Base-by-base conservation (phyloP, 2,797 vertebrate species). In the Carcharodon carcharias region DNA sequence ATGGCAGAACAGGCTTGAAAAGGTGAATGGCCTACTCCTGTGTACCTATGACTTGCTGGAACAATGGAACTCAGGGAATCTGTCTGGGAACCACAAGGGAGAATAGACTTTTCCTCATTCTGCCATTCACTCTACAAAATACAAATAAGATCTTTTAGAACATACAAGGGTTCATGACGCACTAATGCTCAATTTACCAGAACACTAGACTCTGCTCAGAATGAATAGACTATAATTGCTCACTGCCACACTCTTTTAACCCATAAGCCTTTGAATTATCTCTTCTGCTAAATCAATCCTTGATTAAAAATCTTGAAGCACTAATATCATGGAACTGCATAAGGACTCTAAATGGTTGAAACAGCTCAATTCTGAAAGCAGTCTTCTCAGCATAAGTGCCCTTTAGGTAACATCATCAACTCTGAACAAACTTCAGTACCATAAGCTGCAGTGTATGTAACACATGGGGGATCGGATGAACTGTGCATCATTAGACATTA, bases 181-280 rank as follows among this genome's bases (percentile, higher is more conserved):
- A 40, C 77, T 40, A 82, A 82, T n/a, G 45, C n/a, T 82, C 77
- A 40, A 40, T 82, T 82, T 82, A 35, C 14, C n/a, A 82, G 77
- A 82, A 82, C n/a, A 21, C 14, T 54, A 88, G 85, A 88, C 28
- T 88, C 85, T 56, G 11, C 50, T 88, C 8, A 88, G 23, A 56
- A 56, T 88, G 45, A 88, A 88, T 54, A 54, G 21, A 54, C 50
- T 50, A 56, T 54, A 88, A 88, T 56, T 88, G 50, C 85, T 54
- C 56, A 54, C 85, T 88, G 50, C 88, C 40, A 88, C 21, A 88
- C 11, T 31, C 3, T 54, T 88, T 31, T 45, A 88, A 56, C 87
- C 28, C 54, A 88, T 88, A 88, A 88, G 50, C 85, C 26, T 88
- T 28, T 88, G 87, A 85, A 88, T 88, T 88, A 88, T 88, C 23